Conservation (phyloP, 2,113 vertebrate species). For the Burhinus oedicnemus region DNA sequence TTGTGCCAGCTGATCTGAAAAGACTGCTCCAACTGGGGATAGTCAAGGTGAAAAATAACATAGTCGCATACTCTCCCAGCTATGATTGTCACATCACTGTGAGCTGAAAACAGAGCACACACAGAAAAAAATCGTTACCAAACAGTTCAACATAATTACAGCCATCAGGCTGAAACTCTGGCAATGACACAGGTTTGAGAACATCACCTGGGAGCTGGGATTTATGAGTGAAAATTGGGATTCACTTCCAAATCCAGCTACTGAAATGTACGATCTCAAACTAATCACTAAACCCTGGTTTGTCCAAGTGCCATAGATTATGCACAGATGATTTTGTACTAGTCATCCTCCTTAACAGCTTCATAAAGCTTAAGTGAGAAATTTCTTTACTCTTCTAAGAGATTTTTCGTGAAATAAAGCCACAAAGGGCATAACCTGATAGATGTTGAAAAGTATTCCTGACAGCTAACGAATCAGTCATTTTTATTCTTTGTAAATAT, state of each 20-base stretch:
- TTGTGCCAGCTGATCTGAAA: background rate
- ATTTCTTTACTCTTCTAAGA: background rate
- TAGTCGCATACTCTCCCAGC: background rate
- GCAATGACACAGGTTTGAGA: fast-evolving
- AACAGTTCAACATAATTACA: fast-evolving
- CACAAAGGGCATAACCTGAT: background rate
- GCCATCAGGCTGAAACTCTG: background rate
- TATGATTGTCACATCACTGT: fast-evolving
- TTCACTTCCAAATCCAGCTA: background rate
- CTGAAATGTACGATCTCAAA: background rate
- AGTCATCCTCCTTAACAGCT: background rate
- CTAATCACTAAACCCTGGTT: background rate
- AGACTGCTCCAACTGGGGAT: background rate
- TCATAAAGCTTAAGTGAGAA: background rate
- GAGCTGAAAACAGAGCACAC: background rate
- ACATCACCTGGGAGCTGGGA: background rate
- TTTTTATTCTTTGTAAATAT: background rate
- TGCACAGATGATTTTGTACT: background rate
- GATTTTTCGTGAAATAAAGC: background rate
- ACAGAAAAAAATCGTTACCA: background rate
- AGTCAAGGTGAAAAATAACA: background rate
- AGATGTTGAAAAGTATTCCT: background rate
- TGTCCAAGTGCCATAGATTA: background rate
- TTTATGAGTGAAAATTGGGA: background rate
- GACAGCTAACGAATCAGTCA: background rate